Evolutionary conservation across 2,888 invertebrate species (phyloP).

Genomic region (Elaeidobius kamerunicus): DNA sequence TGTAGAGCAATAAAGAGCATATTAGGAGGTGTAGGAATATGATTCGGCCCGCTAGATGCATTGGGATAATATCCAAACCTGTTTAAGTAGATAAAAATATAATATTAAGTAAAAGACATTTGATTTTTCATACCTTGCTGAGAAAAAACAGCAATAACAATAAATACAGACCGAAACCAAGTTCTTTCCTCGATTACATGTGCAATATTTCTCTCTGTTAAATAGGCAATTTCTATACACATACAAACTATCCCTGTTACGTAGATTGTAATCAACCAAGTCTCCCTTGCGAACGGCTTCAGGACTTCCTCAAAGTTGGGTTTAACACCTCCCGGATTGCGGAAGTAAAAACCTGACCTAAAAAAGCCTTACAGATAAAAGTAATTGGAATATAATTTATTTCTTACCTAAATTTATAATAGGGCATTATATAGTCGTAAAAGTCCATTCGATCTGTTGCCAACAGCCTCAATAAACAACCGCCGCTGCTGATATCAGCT

Average conservation of each 20-base stretch:
- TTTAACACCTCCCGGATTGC: conserved; percentile 39
- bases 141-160: conserved; percentile 38
- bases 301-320: conserved; percentile 49
- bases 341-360: conserved; percentile 42
- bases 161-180: conserved; percentile 48
- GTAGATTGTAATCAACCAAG: conserved; percentile 49
- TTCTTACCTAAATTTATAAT: conserved; percentile 40
- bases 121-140: conserved; percentile 40
- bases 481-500: conserved; percentile 38
- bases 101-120: background rate
- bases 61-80: conserved; percentile 40
- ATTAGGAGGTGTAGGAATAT: conserved; percentile 41
- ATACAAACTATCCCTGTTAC: conserved; percentile 44
- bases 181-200: conserved; percentile 37
- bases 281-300: conserved; percentile 48
- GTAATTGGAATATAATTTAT: no score
- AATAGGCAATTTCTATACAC: conserved; percentile 46
- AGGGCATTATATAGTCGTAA: conserved; percentile 39
- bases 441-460: conserved; percentile 34
- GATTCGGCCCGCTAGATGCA: conserved; percentile 39
- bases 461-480: conserved; percentile 34
- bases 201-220: conserved; percentile 45
- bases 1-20: conserved; percentile 52
- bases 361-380: no score
- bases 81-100: no score